These are phyloP conservation scores for Ormyrus pomaceus DNA, from an alignment of 2,888 invertebrate genomes.

Conservation along the genomic window DNA sequence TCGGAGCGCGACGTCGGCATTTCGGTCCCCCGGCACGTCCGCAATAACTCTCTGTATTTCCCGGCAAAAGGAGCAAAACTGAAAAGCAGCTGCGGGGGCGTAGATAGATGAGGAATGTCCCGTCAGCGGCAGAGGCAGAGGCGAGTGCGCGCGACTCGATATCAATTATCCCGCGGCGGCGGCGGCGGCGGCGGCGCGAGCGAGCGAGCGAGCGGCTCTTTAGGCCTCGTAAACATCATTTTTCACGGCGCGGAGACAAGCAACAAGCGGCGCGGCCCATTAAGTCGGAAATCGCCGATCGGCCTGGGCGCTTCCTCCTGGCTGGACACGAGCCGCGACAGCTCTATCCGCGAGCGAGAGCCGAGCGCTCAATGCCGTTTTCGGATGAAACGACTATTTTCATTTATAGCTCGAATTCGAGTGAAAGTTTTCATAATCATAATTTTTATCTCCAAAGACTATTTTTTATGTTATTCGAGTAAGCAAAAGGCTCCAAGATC, in stretches of 20 bases:
- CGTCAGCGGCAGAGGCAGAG: neutral
- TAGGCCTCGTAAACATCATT: conserved; percentile 31
- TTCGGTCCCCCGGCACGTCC: conserved; percentile 45
- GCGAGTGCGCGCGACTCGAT: conserved; percentile 19
- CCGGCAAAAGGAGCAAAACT: too few species aligned
- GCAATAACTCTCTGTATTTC: neutral
- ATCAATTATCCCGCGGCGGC: conserved; percentile 23
- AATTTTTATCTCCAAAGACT: too few species aligned
- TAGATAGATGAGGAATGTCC: neutral
- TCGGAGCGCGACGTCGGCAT: conserved; percentile 20
- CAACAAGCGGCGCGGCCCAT: neutral
- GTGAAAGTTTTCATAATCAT: too few species aligned
- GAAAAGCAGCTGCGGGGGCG: neutral
- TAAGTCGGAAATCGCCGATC: conserved; percentile 28
- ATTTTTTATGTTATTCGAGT: too few species aligned
- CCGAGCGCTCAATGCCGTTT: too few species aligned
- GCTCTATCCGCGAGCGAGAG: too few species aligned
- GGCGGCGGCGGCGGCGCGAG: neutral
- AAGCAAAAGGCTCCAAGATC: too few species aligned
- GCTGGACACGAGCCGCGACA: too few species aligned
- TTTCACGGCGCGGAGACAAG: conserved; percentile 33
- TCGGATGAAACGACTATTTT: too few species aligned
- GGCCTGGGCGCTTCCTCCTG: neutral
- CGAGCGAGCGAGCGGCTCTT: too few species aligned
- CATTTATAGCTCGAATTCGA: too few species aligned